Evolutionary conservation across 2,888 invertebrate species (phyloP).

Genomic region (Merodon equestris): DNA sequence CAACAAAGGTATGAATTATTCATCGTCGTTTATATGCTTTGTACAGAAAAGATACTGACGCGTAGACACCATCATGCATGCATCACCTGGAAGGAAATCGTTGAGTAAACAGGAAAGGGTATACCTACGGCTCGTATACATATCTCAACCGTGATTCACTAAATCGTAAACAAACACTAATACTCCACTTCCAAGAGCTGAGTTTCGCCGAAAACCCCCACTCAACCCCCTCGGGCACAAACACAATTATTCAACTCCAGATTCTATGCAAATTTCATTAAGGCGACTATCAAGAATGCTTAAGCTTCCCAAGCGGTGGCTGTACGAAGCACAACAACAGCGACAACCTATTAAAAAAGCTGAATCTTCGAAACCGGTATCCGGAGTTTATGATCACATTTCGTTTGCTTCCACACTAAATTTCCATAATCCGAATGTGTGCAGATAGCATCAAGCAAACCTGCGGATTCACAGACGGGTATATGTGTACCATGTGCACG

Average conservation of each 20-base stretch:
- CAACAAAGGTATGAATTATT: too few species aligned
- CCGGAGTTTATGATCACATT: constrained; percentile 44
- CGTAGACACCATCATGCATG: too few species aligned
- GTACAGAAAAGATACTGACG: too few species aligned
- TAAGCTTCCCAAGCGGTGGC: not conserved
- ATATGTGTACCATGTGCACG: constrained; percentile 25
- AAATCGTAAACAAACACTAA: constrained; percentile 15
- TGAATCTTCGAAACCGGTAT: constrained; percentile 59
- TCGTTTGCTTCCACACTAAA: constrained; percentile 13
- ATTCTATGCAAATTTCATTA: constrained; percentile 37
- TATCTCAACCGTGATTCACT: constrained; percentile 40
- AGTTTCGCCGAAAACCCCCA: constrained; percentile 9
- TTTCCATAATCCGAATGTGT: constrained; percentile 58
- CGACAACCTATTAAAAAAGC: constrained; percentile 2
- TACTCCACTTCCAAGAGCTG: constrained; percentile 26
- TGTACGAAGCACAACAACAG: not conserved
- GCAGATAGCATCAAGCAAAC: constrained; percentile 24
- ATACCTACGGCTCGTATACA: not conserved
- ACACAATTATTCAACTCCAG: not conserved
- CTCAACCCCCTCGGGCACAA: not conserved
- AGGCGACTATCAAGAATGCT: constrained; percentile 31
- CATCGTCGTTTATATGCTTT: too few species aligned
- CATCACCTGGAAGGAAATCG: too few species aligned
- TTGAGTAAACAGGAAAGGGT: too few species aligned
- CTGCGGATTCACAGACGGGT: not conserved